Evolutionary conservation across 1,140 invertebrate genomes (phyloP), one percentile per base, ranked within the genome.

Genomic region (Periplaneta americana): DNA sequence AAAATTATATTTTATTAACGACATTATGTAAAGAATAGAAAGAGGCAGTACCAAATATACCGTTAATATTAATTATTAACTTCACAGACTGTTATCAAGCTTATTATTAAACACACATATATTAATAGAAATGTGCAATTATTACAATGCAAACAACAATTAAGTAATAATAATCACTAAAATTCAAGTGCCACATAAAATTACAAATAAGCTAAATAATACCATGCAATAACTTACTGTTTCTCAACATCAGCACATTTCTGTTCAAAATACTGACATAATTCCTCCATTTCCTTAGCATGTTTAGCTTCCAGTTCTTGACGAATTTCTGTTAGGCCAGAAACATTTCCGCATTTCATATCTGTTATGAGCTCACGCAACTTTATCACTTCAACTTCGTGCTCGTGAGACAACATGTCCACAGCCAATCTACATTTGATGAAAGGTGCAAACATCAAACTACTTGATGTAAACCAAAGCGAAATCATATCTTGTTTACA

Each of bases 181-280:
- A n/a, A n/a, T n/a, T n/a, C n/a, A n/a, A n/a, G n/a, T n/a, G n/a
- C n/a, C n/a, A n/a, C n/a, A n/a, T n/a, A n/a, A n/a, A n/a, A n/a
- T n/a, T n/a, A n/a, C n/a, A n/a, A n/a, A n/a, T n/a, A n/a, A n/a
- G n/a, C n/a, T n/a, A n/a, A n/a, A 66, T 37, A 66, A 79, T 37
- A 33, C 18, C 32, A 76, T 17, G 34, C 34, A 35, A 28, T 37
- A 28, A 86, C 88, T 89, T 87, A 94, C 89, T 94, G 92, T 84
- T 94, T 94, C 86, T 94, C 93, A 87, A 95, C 90, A 83, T 95
- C 93, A 0, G 92, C 89, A 85, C 94, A 95, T 86, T 95, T 95
- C 85, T 93, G 90, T 83, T 95, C 94, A 85, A 95, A 96, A 84
- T 95, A 96, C 2, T 91, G 94, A 75, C 94, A 89, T 32, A 95